A percentile compares a stretch with the other conserved stretches of the same genome.
These are phyloP conservation scores for Branchipolynoe longqiensis DNA, from an alignment of 2,888 invertebrate genomes.

Conservation along the genomic window DNA sequence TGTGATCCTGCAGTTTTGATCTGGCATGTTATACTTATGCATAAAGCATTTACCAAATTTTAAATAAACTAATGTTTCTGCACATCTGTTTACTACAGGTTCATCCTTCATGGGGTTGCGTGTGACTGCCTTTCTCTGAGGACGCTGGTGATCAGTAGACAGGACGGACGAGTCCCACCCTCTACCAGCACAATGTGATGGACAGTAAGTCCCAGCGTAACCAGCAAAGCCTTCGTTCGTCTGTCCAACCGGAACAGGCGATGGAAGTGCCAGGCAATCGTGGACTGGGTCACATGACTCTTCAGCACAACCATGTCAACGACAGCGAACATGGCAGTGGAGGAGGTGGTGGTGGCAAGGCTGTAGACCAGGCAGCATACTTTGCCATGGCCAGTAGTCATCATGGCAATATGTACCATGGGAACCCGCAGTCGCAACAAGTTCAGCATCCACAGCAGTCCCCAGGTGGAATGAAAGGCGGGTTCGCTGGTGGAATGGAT, in stretches of 20 bases:
- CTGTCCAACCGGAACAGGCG: slow-evolving; percentile 6
- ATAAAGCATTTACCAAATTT: too few relatives aligned
- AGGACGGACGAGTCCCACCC: too few relatives aligned
- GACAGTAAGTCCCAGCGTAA: slow-evolving; percentile 9
- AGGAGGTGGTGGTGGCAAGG: slow-evolving; percentile 29
- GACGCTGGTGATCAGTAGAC: background rate
- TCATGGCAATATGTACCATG: slow-evolving; percentile 47
- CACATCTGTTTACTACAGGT: background rate
- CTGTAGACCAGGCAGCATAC: slow-evolving; percentile 32
- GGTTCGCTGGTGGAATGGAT: slow-evolving; percentile 1
- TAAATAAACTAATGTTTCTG: too few relatives aligned
- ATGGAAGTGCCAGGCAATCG: slow-evolving; percentile 49
- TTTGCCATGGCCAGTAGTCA: slow-evolving; percentile 24
- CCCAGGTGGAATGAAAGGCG: slow-evolving; percentile 19
- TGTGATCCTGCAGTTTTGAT: too few relatives aligned
- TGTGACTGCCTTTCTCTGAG: background rate
- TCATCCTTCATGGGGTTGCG: background rate
- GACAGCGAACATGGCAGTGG: slow-evolving; percentile 10
- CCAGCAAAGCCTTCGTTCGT: slow-evolving; percentile 32
- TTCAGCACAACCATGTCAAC: slow-evolving; percentile 51
- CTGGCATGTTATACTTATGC: too few relatives aligned
- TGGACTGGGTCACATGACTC: slow-evolving; percentile 23
- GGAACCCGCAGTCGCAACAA: slow-evolving; percentile 17
- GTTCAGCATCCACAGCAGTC: background rate
- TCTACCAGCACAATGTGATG: slow-evolving; percentile 51